Conservation (phyloP, 2,888 invertebrate genomes). For the Lasioglossum calceatum region DNA sequence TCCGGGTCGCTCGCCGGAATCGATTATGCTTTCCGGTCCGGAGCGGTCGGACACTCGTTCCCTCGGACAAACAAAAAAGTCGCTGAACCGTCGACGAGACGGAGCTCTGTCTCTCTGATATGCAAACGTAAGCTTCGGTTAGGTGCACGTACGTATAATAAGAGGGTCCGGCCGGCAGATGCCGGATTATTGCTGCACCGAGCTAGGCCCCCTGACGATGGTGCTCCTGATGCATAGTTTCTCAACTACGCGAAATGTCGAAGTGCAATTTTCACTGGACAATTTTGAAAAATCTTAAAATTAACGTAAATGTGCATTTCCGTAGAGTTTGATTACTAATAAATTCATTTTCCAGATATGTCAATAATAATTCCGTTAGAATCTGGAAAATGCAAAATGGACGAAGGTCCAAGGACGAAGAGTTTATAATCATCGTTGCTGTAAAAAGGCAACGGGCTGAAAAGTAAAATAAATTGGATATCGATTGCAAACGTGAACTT, state of each 20-base stretch:
- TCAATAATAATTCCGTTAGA: too few species aligned
- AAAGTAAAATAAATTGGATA: background rate
- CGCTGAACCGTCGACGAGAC: constrained; percentile 54
- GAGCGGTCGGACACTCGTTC: constrained; percentile 58
- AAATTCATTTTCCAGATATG: too few species aligned
- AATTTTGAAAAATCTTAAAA: background rate
- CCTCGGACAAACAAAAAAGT: constrained; percentile 64
- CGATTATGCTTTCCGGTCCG: constrained; percentile 62
- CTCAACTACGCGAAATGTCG: background rate
- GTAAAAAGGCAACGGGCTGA: background rate
- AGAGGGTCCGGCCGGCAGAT: constrained; percentile 63
- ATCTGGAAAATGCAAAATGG: too few species aligned
- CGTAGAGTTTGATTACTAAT: too few species aligned
- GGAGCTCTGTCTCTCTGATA: constrained; percentile 67
- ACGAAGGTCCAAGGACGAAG: too few species aligned
- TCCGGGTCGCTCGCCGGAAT: constrained; percentile 56
- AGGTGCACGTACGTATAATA: constrained; percentile 56
- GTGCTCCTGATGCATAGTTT: background rate
- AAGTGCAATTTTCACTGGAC: too few species aligned
- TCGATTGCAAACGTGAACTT: background rate
- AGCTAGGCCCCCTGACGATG: background rate
- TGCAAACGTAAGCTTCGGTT: constrained; percentile 70
- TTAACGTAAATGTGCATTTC: too few species aligned
- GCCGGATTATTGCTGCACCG: constrained; percentile 69
- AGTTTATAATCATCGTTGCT: background rate